Percentiles rank a stretch among this genome's conserved stretches.
These are phyloP conservation scores for Boulengeromyrus knoepffleri DNA, from an alignment of 2,113 vertebrate genomes.

Conservation along the genomic window DNA sequence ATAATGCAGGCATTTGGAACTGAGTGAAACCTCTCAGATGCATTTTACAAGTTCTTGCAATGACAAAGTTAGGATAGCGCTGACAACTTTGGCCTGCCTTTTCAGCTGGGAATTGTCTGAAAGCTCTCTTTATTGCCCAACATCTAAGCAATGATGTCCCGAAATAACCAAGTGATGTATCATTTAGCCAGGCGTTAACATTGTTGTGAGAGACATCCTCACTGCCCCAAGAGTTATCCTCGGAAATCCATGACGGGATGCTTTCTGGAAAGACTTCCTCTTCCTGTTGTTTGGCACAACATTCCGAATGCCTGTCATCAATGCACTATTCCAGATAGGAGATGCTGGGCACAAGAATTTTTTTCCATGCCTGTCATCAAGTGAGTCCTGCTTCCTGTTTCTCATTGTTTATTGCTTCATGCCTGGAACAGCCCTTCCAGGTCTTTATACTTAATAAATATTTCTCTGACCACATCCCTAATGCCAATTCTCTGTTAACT, in stretches of 20 bases:
- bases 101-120: constrained; percentile 42
- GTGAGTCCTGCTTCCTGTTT: neutral
- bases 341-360: neutral
- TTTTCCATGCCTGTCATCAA: constrained; percentile 29
- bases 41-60: constrained; percentile 24
- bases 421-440: neutral
- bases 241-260: neutral
- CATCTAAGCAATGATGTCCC: neutral
- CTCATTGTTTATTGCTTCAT: constrained; percentile 36
- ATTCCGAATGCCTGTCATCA: constrained; percentile 41
- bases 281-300: constrained; percentile 11
- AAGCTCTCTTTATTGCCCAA: constrained; percentile 35
- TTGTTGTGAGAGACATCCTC: neutral
- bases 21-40: constrained; percentile 28
- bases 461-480: neutral
- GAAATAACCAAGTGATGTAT: neutral
- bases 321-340: neutral
- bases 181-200: neutral
- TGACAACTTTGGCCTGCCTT: constrained; percentile 21
- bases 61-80: constrained; percentile 20
- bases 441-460: neutral
- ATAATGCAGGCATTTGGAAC: constrained; percentile 43
- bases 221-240: neutral
- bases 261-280: neutral
- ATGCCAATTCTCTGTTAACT: neutral